phyloP scores from a whole-genome alignment of 2,888 invertebrate species.

The Metacarcinus magister region DNA sequence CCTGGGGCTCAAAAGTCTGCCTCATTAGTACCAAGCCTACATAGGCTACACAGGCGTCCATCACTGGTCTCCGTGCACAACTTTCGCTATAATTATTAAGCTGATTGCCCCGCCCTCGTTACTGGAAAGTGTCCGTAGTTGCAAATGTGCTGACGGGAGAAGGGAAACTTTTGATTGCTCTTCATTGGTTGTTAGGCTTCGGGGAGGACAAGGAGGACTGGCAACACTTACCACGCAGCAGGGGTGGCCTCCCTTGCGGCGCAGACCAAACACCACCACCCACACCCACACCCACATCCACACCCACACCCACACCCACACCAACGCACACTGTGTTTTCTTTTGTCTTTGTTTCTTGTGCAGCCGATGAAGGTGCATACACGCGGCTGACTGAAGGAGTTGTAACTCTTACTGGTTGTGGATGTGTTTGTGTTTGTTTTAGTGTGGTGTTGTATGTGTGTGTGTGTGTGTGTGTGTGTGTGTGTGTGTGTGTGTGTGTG shows the following conservation, averaged over 20 bases:
- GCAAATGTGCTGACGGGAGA: neutral
- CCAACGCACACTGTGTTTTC: neutral
- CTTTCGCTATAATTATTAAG: neutral
- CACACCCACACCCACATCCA: no score
- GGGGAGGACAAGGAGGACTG: neutral
- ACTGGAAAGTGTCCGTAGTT: neutral
- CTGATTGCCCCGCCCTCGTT: neutral
- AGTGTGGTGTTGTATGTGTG: no score
- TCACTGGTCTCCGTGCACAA: neutral
- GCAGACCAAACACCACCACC: neutral
- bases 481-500: no score
- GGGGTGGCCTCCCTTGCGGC: neutral
- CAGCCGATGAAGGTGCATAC: neutral
- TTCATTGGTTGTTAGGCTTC: neutral
- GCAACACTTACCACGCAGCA: neutral
- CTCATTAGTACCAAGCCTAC: neutral
- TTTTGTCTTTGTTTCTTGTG: neutral
- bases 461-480: neutral
- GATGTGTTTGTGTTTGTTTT: no score
- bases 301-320: no score
- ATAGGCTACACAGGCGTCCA: neutral
- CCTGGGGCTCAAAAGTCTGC: neutral
- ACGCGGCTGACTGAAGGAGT: neutral
- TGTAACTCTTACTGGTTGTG: no score
- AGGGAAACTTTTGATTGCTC: neutral